Base-by-base conservation (phyloP, 2,888 invertebrate species). In the Drosophila siamana region DNA sequence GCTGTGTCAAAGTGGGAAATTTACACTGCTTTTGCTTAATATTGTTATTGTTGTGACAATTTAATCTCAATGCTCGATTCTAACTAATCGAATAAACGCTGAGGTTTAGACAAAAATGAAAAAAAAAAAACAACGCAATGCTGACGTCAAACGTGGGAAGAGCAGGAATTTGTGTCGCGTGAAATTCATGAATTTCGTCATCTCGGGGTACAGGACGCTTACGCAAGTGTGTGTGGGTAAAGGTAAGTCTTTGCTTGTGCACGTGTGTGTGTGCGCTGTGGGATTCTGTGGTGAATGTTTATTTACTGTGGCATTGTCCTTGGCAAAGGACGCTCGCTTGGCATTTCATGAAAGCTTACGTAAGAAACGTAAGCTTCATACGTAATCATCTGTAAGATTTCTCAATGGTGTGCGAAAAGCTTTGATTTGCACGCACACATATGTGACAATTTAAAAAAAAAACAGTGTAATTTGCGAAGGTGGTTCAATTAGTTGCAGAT, bases 301-400 rank as follows among this genome's bases (percentile, higher is more conserved):
- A 22, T 65, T 19, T 36, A 9, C 15, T 40, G 40, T 36, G 40
- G 44, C 63, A 62, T 54, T 71, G 88, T 85, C 88, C 83, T 83
- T 83, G 74, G 40, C 68, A 70, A 85, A 85, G 83, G 83, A 82
- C 86, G 66, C 64, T 64, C 44, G 22, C 30, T 46, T 70, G 43
- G 56, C 26, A 77, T 77, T 87, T 72, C 64, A 60, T 54, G 36
- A 41, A 47, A 52, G 66, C 86, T 87, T 71, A 87, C 71, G 83
- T 66, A 82, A 81, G 76, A 33, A 63, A 55, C 69, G 85, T 81
- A 67, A 74, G 66, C 50, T 43, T 46, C 5, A 33, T 24, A 61
- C 60, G 67, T 68, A 66, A 69, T 28, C 8, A 26, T 24, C 11
- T 47, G 26, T 38, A 5, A 38, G 5, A 36, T 46, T 44, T 46